These are phyloP conservation scores for Epistrophella euchroma DNA, from an alignment of 2,888 invertebrate species.

Conservation along the genomic window DNA sequence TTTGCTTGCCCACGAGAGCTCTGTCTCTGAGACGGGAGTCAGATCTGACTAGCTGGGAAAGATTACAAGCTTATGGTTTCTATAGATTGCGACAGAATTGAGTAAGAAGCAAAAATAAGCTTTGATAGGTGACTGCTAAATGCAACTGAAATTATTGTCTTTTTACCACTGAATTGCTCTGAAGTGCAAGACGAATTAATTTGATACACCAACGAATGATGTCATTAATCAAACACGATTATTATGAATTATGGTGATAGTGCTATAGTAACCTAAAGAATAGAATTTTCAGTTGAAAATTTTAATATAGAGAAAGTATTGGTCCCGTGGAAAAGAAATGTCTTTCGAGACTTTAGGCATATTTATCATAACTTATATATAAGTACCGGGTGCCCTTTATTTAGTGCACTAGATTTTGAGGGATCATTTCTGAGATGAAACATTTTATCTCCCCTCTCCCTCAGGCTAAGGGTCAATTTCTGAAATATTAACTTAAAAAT, in stretches of 20 bases:
- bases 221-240: constrained; percentile 21
- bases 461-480: too few relatives aligned
- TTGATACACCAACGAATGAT: constrained; percentile 1
- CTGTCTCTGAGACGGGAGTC: not conserved
- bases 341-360: too few relatives aligned
- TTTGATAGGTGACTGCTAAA: constrained; percentile 27
- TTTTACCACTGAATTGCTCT: constrained; percentile 10
- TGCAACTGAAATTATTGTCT: constrained; percentile 33
- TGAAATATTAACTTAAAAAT: too few relatives aligned
- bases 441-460: too few relatives aligned
- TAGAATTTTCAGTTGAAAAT: not conserved
- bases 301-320: not conserved
- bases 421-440: too few relatives aligned
- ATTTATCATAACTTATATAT: too few relatives aligned
- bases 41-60: constrained; percentile 1
- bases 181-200: constrained; percentile 44
- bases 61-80: constrained; percentile 13
- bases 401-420: too few relatives aligned
- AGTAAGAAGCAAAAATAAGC: constrained; percentile 14
- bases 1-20: constrained; percentile 12
- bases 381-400: too few relatives aligned
- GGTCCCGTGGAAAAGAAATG: not conserved
- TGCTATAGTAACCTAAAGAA: not conserved
- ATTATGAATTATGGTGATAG: not conserved
- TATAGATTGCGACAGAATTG: constrained; percentile 30